These are phyloP conservation scores for Sus cebifrons DNA, from an alignment of 2,797 vertebrate species.

Conservation along the genomic window DNA sequence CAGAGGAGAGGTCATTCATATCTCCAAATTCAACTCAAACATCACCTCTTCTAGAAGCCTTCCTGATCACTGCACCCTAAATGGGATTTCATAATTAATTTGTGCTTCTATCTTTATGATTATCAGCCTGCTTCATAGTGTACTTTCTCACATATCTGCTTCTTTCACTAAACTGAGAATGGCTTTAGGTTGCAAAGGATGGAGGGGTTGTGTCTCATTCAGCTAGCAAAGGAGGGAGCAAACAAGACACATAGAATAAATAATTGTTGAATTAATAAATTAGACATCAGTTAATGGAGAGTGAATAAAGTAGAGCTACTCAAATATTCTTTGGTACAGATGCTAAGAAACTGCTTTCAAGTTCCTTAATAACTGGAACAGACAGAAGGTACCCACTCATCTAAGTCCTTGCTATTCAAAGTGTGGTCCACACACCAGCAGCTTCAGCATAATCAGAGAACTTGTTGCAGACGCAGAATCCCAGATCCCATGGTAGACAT, in stretches of 20 bases:
- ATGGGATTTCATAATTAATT: slow-evolving; percentile 35
- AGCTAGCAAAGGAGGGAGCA: background rate
- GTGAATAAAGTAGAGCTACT: slow-evolving; percentile 7
- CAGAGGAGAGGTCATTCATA: background rate
- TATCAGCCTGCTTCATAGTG: background rate
- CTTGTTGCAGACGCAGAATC: background rate
- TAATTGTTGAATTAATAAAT: slow-evolving; percentile 61
- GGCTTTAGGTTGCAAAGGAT: background rate
- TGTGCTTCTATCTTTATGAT: slow-evolving; percentile 24
- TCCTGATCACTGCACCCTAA: background rate
- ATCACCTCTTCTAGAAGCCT: slow-evolving; percentile 27
- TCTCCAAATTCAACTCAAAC: background rate
- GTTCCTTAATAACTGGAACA: slow-evolving; percentile 6
- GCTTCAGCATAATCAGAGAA: background rate
- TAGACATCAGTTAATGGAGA: slow-evolving; percentile 53
- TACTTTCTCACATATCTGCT: background rate
- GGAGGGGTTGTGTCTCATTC: background rate
- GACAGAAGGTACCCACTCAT: background rate
- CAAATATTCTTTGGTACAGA: slow-evolving; percentile 41
- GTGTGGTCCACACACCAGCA: background rate
- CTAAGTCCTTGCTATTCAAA: background rate
- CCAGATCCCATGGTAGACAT: background rate
- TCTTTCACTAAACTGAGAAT: slow-evolving; percentile 33
- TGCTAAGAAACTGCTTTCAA: background rate
- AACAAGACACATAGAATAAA: slow-evolving; percentile 40